Percentiles rank a stretch among this genome's conserved stretches.
Evolutionary conservation across 2,113 vertebrate species (phyloP).

Genomic region (Xiphophorus maculatus): DNA sequence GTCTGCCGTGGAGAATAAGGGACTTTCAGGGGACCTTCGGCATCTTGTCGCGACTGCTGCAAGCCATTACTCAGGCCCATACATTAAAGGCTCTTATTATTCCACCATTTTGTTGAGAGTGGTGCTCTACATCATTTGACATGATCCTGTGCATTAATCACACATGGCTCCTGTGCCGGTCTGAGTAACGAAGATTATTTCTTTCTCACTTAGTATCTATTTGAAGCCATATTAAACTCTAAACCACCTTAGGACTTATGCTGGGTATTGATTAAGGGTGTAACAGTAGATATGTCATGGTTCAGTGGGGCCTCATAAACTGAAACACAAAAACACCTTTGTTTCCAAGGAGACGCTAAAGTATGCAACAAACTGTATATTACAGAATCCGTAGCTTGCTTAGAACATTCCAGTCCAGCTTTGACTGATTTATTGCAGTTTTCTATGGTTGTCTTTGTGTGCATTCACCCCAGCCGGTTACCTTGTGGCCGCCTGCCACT

Average conservation of each 20-base stretch:
- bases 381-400: too few species aligned
- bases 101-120: conserved; percentile 27
- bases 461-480: too few species aligned
- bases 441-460: too few species aligned
- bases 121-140: conserved; percentile 6
- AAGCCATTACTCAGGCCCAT: conserved; percentile 19
- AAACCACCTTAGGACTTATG: neutral
- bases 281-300: neutral
- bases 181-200: neutral
- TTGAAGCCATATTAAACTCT: neutral
- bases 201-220: neutral
- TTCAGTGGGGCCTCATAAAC: too few species aligned
- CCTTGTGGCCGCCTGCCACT: too few species aligned
- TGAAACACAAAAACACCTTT: neutral
- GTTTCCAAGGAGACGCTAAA: neutral
- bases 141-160: conserved; percentile 24
- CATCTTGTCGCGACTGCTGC: conserved; percentile 9
- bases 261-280: neutral
- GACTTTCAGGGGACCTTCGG: conserved; percentile 28
- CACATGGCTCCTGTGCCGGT: neutral
- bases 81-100: conserved; percentile 40
- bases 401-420: too few species aligned
- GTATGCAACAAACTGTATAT: too few species aligned
- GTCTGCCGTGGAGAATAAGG: conserved; percentile 32
- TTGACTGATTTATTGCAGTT: too few species aligned